Base-by-base conservation (phyloP, 1,140 invertebrate species). In the Macrobrachium nipponense region DNA sequence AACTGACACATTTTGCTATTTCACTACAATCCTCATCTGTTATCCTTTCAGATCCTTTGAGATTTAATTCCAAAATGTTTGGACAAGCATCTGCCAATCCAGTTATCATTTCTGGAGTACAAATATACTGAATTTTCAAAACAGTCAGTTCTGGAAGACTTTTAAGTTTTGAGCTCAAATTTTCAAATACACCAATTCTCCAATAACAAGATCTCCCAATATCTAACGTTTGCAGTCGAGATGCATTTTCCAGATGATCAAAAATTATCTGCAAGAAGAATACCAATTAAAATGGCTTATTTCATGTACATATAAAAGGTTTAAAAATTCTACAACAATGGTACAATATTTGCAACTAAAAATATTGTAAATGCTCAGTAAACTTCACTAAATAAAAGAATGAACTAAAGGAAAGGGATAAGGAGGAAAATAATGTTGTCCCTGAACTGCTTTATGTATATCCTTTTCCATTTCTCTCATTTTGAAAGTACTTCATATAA, bases 41-140 rank as follows among this genome's bases (percentile, higher is more conserved):
- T 3, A 88, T 76, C 23, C 87, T 86, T 78, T 88, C 84, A 8
- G 88, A 88, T 62, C 86, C 88, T 70, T 76, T 87, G 23, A 88
- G 14, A 59, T 80, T 84, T 36, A 88, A 77, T 62, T 87, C 88
- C 60, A 27, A 73, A 12, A 88, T 58, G 14, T 73, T 76, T 15
- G 88, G 85, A 82, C 88, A 88, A 12, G 23, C 84, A 27, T 80
- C 64, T 20, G 80, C 76, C 10, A 88, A 60, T 12, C 66, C 80
- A 60, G 58, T 14, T 27, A 88, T 76, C 85, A 88, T 88, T 66
- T 82, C 88, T 77, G 88, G 81, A 43, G 82, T 85, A 62, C 85
- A 87, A 66, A 88, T 88, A 72, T 82, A 88, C 73, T 88, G 85
- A 23, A 88, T 81, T 51, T 82, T 81, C 44, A 88, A 79, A 23